Base-by-base conservation (phyloP, 2,797 vertebrate genomes). In the Sebastes diploproa region DNA sequence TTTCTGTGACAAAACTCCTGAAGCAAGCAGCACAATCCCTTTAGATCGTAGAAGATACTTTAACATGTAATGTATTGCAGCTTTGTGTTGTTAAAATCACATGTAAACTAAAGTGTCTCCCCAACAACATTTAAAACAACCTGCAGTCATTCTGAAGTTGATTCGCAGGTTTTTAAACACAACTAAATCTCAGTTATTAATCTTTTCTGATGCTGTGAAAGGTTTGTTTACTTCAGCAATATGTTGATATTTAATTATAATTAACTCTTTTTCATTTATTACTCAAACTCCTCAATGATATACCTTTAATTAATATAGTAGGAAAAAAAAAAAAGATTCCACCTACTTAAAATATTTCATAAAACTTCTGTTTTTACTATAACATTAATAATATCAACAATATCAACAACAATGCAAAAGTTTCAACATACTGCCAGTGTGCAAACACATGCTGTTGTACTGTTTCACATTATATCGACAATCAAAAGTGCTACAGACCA, bases 401-500 rank as follows among this genome's bases (percentile, higher is more conserved):
- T 4, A 72, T 14, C 59, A 54, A 9, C 34, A 62, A 46, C 56
- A 22, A 11, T 30, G 12, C 9, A 62, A 6, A 18, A 20, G 14
- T 42, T 46, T 46, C 42, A 46, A 46, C 42, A 46, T 46, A 46
- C 42, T 46, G 42, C 16, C 42, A 46, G 1, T 46, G 42, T 46
- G 14, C 50, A 52, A 52, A n/a, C 18, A 52, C 30, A 64, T 20
- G 10, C 25, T 56, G 25, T 32, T 55, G 22, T 20, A 14, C 23
- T 46, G 27, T 25, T 58, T 62, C 27, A 58, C 63, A 38, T 75
- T 63, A 58, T 52, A 52, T 13, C 64, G 42, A 75, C 18, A 73
- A 23, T 64, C 60, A 75, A 54, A 82, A 55, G 36, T 75, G n/a
- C 65, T 77, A 67, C 65, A 69, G 58, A 80, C 3, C 14, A 72